phyloP scores from a whole-genome alignment of 2,113 vertebrate species.

The Paralichthys olivaceus region DNA sequence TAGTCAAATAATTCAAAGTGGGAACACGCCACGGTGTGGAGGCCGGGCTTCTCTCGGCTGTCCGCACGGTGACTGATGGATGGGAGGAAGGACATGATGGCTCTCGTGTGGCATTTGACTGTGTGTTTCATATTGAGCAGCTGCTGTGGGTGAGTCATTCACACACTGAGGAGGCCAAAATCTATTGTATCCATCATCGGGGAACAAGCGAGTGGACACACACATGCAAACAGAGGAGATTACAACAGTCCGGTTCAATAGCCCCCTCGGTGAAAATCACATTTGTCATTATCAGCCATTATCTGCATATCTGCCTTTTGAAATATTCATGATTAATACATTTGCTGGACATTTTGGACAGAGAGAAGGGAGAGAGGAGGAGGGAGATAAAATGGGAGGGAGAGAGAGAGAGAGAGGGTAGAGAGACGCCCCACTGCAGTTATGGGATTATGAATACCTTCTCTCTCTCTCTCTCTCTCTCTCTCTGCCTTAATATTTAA shows the following conservation, averaged over 20 bases:
- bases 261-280: constrained; percentile 40
- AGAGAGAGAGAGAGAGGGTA: neutral
- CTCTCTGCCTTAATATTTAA: neutral
- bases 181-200: constrained; percentile 57
- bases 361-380: constrained; percentile 14
- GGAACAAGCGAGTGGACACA: constrained; percentile 31
- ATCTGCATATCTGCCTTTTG: constrained; percentile 51
- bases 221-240: constrained; percentile 19
- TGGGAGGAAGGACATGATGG: constrained; percentile 30
- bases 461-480: constrained; percentile 11
- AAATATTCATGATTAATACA: constrained; percentile 59
- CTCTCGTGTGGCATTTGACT: constrained; percentile 53
- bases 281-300: constrained; percentile 53
- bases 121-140: constrained; percentile 53
- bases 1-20: constrained; percentile 8
- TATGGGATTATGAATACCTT: constrained; percentile 60
- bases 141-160: constrained; percentile 71
- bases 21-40: constrained; percentile 21
- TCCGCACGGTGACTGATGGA: constrained; percentile 23
- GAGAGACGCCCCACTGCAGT: constrained; percentile 66
- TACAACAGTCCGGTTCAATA: constrained; percentile 35
- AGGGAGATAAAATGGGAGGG: constrained; percentile 10
- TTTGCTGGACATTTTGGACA: constrained; percentile 55
- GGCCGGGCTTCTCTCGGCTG: constrained; percentile 39
- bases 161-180: constrained; percentile 50